Conservation (phyloP, 2,113 vertebrate species). For the Callorhinus ursinus region DNA sequence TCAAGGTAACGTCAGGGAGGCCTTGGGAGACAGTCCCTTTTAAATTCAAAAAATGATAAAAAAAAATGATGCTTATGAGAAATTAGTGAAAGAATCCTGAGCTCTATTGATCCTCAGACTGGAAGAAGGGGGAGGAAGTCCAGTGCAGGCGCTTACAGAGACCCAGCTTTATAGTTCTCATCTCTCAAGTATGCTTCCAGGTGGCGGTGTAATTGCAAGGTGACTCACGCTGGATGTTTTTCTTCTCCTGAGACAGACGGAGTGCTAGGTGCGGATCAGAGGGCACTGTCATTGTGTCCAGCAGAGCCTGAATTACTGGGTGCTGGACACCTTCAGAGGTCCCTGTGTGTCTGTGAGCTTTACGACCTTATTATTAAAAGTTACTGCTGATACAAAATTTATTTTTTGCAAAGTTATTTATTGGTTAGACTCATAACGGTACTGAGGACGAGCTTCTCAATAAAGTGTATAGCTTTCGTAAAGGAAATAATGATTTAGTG, state of each 20-base stretch:
- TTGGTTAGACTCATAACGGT: background rate
- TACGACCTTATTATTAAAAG: constrained; percentile 20
- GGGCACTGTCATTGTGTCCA: background rate
- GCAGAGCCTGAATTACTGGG: constrained; percentile 66
- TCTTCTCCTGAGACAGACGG: background rate
- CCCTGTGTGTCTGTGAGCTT: background rate
- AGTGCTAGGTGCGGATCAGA: background rate
- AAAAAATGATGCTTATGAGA: constrained; percentile 5
- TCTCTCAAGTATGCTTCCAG: constrained; percentile 2
- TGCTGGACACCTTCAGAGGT: constrained; percentile 36
- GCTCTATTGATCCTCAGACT: background rate
- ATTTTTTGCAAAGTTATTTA: background rate
- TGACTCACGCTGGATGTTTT: constrained; percentile 41
- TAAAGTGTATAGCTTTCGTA: background rate
- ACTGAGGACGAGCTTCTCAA: constrained; percentile 9
- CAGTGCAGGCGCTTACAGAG: background rate
- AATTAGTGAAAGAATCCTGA: constrained; percentile 9
- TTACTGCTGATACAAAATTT: constrained; percentile 12
- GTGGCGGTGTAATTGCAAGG: constrained; percentile 42
- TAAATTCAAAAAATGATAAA: background rate
- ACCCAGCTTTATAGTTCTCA: constrained; percentile 1
- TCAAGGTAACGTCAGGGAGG: background rate
- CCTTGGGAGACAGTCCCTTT: background rate
- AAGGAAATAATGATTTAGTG: background rate
- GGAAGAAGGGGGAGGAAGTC: background rate